These are phyloP conservation scores for Uromys caudimaculatus DNA, from an alignment of 2,797 vertebrate species.

Conservation along the genomic window DNA sequence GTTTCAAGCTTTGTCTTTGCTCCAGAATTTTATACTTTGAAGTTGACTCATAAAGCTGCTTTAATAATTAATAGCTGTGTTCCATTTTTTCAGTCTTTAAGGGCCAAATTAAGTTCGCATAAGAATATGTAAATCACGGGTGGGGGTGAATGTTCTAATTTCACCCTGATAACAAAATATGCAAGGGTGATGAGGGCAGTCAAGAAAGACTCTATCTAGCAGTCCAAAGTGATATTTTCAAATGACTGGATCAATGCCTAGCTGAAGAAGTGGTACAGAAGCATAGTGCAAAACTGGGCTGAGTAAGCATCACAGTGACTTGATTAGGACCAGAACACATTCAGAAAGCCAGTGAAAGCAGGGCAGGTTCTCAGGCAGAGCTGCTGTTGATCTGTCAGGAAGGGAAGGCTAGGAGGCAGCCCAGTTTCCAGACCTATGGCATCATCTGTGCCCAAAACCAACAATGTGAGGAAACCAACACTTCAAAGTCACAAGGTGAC, in stretches of 20 bases:
- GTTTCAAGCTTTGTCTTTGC: neutral
- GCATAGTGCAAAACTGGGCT: neutral
- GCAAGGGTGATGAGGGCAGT: neutral
- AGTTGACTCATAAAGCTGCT: conserved; percentile 30
- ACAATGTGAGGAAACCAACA: neutral
- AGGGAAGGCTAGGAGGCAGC: neutral
- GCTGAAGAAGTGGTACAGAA: neutral
- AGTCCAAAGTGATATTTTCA: neutral
- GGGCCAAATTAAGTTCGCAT: neutral
- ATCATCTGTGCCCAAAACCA: neutral
- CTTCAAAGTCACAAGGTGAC: neutral
- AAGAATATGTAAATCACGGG: neutral
- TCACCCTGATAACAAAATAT: neutral
- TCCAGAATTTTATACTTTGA: conserved; percentile 45
- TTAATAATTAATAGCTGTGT: conserved; percentile 61
- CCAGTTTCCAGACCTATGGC: accelerated
- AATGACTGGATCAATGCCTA: neutral
- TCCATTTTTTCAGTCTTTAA: conserved; percentile 26
- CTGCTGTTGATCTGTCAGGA: accelerated
- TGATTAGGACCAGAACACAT: neutral
- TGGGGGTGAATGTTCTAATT: neutral
- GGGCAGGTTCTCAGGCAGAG: neutral
- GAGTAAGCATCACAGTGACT: neutral
- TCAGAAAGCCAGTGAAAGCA: neutral
- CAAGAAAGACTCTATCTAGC: neutral